Conservation (phyloP, 1,140 invertebrate species). For the Solenopsis fugax region DNA sequence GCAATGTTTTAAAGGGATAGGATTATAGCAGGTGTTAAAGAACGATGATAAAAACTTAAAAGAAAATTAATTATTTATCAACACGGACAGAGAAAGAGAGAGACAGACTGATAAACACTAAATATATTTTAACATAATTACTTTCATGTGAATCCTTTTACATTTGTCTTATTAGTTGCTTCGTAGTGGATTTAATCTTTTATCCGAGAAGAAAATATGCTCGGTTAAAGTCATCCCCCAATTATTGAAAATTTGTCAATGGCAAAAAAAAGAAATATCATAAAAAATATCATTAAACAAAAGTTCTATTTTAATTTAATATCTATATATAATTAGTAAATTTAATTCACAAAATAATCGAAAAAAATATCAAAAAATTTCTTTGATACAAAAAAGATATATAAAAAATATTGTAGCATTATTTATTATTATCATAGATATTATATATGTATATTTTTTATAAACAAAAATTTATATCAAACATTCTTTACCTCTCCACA, state of each 20-base stretch:
- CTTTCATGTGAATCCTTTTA: neutral
- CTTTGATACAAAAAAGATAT: neutral
- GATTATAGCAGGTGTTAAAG: neutral
- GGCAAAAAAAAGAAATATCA: neutral
- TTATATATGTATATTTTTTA: neutral
- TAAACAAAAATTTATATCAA: neutral
- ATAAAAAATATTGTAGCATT: neutral
- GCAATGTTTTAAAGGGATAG: constrained; percentile 5
- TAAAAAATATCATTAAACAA: neutral
- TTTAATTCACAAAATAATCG: neutral
- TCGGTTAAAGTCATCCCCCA: neutral
- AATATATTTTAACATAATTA: neutral
- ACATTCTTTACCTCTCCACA: neutral
- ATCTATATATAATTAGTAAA: constrained; percentile 1
- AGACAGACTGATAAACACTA: neutral
- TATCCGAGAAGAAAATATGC: neutral
- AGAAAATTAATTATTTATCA: neutral
- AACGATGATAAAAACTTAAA: neutral
- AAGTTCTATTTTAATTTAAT: neutral
- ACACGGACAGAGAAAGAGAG: neutral
- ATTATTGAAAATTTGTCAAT: neutral
- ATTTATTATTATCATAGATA: neutral
- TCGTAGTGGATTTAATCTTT: neutral
- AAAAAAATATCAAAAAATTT: neutral
- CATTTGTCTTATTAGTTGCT: neutral